Conservation (phyloP, 92 coral and sea anemone genomes). For the Porites divaricata region DNA sequence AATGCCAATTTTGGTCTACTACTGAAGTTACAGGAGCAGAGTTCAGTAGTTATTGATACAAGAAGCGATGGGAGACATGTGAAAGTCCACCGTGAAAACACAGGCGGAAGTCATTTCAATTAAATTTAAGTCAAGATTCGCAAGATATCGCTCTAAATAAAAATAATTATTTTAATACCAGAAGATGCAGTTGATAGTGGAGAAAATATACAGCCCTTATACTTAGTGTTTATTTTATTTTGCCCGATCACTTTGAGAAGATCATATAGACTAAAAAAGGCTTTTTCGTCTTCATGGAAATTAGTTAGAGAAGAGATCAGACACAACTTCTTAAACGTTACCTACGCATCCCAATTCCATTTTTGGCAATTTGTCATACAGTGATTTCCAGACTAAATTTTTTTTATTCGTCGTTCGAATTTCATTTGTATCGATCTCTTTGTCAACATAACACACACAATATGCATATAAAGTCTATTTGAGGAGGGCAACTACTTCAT, state of each 20-base stretch:
- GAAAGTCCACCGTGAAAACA: not conserved
- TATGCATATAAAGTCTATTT: not conserved
- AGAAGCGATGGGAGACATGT: not conserved
- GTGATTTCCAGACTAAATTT: not conserved
- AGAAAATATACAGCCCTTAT: constrained; percentile 15
- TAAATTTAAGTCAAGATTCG: too few relatives aligned
- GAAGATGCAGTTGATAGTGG: too few relatives aligned
- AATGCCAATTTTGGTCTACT: not conserved
- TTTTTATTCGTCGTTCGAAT: constrained; percentile 1
- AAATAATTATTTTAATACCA: too few relatives aligned
- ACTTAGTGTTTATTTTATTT: constrained; percentile 15
- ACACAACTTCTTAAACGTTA: not conserved
- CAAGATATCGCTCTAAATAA: too few relatives aligned
- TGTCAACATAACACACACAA: not conserved
- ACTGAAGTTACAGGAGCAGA: not conserved
- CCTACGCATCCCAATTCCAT: not conserved
- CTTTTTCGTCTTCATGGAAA: too few relatives aligned
- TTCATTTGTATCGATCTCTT: not conserved
- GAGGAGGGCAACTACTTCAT: not conserved
- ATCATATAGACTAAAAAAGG: too few relatives aligned
- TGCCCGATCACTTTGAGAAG: not conserved
- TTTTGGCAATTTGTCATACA: not conserved
- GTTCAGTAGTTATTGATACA: not conserved
- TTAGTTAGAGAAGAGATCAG: not conserved
- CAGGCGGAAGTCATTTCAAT: not conserved